These are phyloP conservation scores for Drosophila kambysellisi DNA, from an alignment of 2,888 invertebrate genomes.

Conservation along the genomic window DNA sequence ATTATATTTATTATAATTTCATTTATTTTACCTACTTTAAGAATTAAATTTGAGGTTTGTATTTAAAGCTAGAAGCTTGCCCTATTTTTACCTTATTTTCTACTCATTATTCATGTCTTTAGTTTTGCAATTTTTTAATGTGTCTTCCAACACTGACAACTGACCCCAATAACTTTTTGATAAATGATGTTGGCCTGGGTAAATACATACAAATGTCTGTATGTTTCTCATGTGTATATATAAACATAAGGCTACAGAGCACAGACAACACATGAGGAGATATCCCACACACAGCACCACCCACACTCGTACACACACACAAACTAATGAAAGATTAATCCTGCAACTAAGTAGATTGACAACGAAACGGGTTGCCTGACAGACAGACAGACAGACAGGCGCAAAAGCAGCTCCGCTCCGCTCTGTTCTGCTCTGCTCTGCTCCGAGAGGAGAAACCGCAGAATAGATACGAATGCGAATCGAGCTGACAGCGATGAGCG, in stretches of 20 bases:
- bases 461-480: constrained; percentile 57
- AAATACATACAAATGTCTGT: background rate
- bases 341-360: constrained; percentile 60
- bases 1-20: background rate
- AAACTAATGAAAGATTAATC: constrained; percentile 47
- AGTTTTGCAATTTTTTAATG: background rate
- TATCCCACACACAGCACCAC: background rate
- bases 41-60: background rate
- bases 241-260: constrained; percentile 16
- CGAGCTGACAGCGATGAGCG: constrained; percentile 77
- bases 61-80: background rate
- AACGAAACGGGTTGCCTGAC: constrained; percentile 40
- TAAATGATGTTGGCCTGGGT: constrained; percentile 1
- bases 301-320: background rate
- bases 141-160: background rate
- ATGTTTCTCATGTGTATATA: background rate
- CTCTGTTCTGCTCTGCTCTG: background rate
- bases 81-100: background rate
- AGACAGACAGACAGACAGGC: constrained; percentile 30
- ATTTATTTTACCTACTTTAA: too few species aligned
- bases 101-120: background rate
- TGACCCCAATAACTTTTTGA: constrained; percentile 14
- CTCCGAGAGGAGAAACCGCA: constrained; percentile 33
- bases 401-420: constrained; percentile 16
- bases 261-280: background rate